phyloP scores from a whole-genome alignment of 2,113 vertebrate species.

The Jacana jacana region DNA sequence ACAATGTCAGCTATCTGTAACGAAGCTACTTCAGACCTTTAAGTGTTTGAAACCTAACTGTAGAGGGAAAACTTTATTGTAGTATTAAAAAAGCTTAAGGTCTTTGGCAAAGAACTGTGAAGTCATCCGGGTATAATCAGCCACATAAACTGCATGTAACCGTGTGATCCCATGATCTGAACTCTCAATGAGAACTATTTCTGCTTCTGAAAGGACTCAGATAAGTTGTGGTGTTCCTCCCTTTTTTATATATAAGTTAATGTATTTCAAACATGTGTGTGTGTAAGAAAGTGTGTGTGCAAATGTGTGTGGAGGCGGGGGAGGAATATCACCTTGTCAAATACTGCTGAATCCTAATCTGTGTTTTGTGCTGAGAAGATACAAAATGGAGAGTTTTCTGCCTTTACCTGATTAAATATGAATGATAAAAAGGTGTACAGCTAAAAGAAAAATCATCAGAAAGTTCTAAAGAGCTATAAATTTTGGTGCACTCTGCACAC shows the following conservation, averaged over 20 bases:
- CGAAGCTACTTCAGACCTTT: neutral
- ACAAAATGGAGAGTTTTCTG: neutral
- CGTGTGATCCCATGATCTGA: neutral
- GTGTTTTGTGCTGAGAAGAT: neutral
- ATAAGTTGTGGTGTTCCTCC: neutral
- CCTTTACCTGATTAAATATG: neutral
- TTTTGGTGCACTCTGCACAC: neutral
- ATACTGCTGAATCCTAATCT: neutral
- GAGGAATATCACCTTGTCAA: neutral
- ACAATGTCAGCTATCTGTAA: neutral
- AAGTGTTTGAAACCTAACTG: neutral
- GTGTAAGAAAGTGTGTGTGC: neutral
- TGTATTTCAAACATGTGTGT: neutral
- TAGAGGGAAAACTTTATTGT: neutral
- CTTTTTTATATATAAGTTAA: neutral
- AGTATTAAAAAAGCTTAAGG: neutral
- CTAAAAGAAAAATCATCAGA: neutral
- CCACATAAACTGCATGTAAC: neutral
- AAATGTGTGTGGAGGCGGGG: neutral
- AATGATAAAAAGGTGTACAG: neutral
- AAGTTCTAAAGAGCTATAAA: neutral
- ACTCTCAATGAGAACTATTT: neutral
- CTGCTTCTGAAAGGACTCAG: neutral
- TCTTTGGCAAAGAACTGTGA: conserved; percentile 1
- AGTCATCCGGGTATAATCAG: neutral